Conservation (phyloP, 1,140 invertebrate genomes). For the Hylyphantes graminicola region DNA sequence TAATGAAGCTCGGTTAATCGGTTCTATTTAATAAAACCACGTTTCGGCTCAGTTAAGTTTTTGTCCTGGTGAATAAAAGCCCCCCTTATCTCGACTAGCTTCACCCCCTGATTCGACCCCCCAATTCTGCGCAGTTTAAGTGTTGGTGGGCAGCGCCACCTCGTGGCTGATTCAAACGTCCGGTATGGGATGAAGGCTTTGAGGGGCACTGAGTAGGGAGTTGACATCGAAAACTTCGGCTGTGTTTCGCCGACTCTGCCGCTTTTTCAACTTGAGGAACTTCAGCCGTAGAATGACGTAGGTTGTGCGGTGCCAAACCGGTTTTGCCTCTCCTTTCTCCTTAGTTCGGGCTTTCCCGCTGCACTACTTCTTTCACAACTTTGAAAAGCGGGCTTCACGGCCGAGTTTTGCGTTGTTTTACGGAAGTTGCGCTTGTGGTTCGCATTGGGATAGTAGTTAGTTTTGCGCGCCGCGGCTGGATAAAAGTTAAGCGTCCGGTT, state of each 20-base stretch:
- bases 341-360: slow-evolving; percentile 39
- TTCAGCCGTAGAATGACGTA: slow-evolving; percentile 50
- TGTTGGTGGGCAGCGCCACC: slow-evolving; percentile 37
- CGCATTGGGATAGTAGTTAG: slow-evolving; percentile 45
- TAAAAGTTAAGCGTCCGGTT: not conserved
- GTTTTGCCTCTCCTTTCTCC: slow-evolving; percentile 30
- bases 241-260: slow-evolving; percentile 27
- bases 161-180: slow-evolving; percentile 39
- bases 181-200: slow-evolving; percentile 38
- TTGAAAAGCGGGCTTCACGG: not conserved
- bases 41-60: slow-evolving; percentile 57
- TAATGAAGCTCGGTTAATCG: slow-evolving; percentile 52
- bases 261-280: slow-evolving; percentile 12
- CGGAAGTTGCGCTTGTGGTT: slow-evolving; percentile 26
- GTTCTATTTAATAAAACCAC: slow-evolving; percentile 55
- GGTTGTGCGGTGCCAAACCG: not conserved
- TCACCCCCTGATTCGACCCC: slow-evolving; percentile 22
- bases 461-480: not conserved
- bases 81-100: slow-evolving; percentile 48
- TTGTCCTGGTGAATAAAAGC: slow-evolving; percentile 54
- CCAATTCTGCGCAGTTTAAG: slow-evolving; percentile 60
- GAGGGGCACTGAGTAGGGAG: slow-evolving; percentile 44
- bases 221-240: slow-evolving; percentile 54
- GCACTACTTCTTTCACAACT: slow-evolving; percentile 11
- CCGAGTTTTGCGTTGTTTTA: slow-evolving; percentile 3